Evolutionary conservation across 1,140 invertebrate genomes (phyloP).

Genomic region (Zaprionus inermis): DNA sequence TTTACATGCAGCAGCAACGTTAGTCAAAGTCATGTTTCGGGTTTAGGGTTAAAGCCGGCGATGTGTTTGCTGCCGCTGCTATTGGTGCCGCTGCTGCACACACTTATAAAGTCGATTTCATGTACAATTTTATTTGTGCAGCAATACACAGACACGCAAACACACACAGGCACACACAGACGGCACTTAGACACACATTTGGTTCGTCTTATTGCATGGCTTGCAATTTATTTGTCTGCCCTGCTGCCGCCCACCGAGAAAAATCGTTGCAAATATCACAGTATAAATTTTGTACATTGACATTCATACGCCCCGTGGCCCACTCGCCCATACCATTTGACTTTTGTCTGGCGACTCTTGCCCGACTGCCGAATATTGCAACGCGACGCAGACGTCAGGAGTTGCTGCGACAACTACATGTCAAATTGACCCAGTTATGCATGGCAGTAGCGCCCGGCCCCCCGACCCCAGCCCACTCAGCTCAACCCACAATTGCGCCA

Average conservation of each 20-base stretch:
- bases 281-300: constrained; percentile 79
- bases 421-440: constrained; percentile 80
- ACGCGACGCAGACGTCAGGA: constrained; percentile 52
- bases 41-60: constrained; percentile 56
- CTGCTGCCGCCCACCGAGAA: constrained; percentile 37
- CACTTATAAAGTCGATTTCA: constrained; percentile 70
- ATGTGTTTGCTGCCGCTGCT: neutral
- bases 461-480: neutral
- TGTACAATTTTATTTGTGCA: constrained; percentile 82
- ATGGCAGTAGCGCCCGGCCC: constrained; percentile 17
- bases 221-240: constrained; percentile 79
- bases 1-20: constrained; percentile 79
- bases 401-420: constrained; percentile 75
- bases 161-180: constrained; percentile 14
- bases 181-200: constrained; percentile 71
- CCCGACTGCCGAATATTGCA: constrained; percentile 57
- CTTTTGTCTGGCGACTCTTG: constrained; percentile 2
- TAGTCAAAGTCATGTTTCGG: constrained; percentile 77
- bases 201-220: constrained; percentile 76
- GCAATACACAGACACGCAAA: constrained; percentile 28
- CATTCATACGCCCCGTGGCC: constrained; percentile 50
- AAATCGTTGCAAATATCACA: constrained; percentile 76
- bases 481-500: neutral
- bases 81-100: constrained; percentile 1
- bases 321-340: constrained; percentile 12